Percentiles rank a stretch among this genome's conserved stretches.
Evolutionary conservation across 2,797 vertebrate genomes (phyloP).

Genomic region (Emydoidea blandingii): DNA sequence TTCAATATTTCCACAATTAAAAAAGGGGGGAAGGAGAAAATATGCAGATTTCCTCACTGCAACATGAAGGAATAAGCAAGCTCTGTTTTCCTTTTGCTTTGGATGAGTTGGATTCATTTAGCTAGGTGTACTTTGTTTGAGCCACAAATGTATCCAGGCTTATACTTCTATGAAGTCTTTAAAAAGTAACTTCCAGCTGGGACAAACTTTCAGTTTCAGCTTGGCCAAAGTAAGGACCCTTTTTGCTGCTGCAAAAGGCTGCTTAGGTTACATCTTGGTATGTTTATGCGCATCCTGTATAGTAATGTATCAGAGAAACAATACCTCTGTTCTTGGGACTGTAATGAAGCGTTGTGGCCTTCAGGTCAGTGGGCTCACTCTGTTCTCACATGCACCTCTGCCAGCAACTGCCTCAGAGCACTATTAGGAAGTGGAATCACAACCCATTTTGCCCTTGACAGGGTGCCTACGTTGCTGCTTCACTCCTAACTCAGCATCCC

Average conservation of each 20-base stretch:
- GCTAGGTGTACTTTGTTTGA: constrained; percentile 14
- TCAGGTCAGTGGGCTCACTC: background rate
- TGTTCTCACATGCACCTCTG: background rate
- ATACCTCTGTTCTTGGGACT: background rate
- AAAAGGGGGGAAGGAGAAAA: background rate
- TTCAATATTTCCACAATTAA: background rate
- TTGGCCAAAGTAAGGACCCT: background rate
- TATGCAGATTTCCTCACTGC: background rate
- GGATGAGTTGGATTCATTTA: background rate
- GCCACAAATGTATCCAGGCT: background rate
- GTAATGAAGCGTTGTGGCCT: background rate
- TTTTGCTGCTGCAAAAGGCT: constrained; percentile 8
- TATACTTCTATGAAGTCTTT: constrained; percentile 45
- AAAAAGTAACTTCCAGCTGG: constrained; percentile 41
- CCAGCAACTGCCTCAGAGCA: constrained; percentile 4
- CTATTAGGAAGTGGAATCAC: constrained; percentile 18
- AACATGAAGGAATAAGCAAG: constrained; percentile 20
- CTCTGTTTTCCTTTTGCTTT: background rate
- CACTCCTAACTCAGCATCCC: background rate
- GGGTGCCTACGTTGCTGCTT: background rate
- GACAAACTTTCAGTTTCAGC: background rate
- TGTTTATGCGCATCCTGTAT: constrained; percentile 15
- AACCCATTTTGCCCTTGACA: background rate
- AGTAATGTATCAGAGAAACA: background rate
- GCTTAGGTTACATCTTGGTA: constrained; percentile 17